Evolutionary conservation across 2,113 vertebrate genomes (phyloP), one percentile per base, ranked within the genome.

Genomic region (Zingel zingel): DNA sequence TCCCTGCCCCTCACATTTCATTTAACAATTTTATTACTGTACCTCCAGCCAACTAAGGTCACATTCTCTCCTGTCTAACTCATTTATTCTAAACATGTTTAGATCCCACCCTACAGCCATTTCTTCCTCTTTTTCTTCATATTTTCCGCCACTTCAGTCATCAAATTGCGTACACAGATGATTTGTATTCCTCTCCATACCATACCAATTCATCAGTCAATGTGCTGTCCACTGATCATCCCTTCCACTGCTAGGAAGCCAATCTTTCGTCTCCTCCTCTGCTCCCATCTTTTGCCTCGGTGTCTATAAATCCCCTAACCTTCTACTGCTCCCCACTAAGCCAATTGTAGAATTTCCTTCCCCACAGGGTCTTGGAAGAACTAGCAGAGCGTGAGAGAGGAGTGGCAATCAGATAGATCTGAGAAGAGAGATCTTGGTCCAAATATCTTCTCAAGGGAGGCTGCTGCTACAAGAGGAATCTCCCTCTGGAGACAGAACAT

Each of bases 321-420:
- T 74, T 50, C 33, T 27, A 27, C 56, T 33, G 61, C 59, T 68
- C 69, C 57, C 25, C 51, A 23, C 14, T 56, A 81, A 80, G 25
- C 63, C 64, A 39, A 19, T 13, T 50, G 50, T 67, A 59, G 74
- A 30, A 63, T 72, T 81, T 70, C 66, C 65, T 62, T 66, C 43
- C 68, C 77, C 76, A 63, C 50, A 25, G 51, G 59, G 71, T 74
- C 62, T 67, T 72, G 72, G 62, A 70, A 71, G 70, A 43, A 33
- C 36, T 25, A 45, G 69, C 74, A 68, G 77, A 80, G 81, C 59
- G 27, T 85, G 74, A 83, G 84, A 84, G 68, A 74, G 67, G 66
- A 73, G 64, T 33, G 64, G 63, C 5, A 15, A 67, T 56, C 83
- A 75, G 66, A 77, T 45, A n/a, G 58, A 84, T 90, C 59, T 74